Evolutionary conservation across 2,888 invertebrate genomes (phyloP).

Genomic region (Pyrgus malvae): DNA sequence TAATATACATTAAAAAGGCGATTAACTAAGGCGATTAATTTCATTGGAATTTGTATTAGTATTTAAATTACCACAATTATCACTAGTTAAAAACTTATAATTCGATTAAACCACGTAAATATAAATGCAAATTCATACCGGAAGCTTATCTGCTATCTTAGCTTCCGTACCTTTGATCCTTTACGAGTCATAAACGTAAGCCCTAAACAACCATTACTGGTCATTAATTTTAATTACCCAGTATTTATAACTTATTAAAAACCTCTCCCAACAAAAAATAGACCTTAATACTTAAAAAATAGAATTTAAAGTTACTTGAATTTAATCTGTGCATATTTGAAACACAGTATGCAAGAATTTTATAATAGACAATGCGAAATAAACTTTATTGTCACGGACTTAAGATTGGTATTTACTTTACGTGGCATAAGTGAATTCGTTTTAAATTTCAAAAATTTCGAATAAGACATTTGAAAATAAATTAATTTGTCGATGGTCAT

Average conservation of each 20-base stretch:
- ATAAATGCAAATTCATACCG: constrained; percentile 26
- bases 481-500: constrained; percentile 26
- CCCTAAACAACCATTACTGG: constrained; percentile 36
- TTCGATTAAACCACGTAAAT: constrained; percentile 11
- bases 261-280: neutral
- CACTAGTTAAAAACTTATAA: constrained; percentile 18
- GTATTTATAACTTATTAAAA: constrained; percentile 20
- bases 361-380: neutral
- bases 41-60: too few species aligned
- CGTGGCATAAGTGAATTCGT: constrained; percentile 3
- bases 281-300: constrained; percentile 14
- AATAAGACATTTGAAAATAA: constrained; percentile 35
- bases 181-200: constrained; percentile 32
- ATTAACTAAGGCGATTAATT: too few species aligned
- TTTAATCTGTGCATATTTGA: constrained; percentile 2
- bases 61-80: too few species aligned
- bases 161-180: constrained; percentile 37
- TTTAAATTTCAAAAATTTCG: constrained; percentile 27
- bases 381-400: neutral
- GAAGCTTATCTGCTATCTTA: constrained; percentile 28
- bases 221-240: constrained; percentile 38
- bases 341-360: constrained; percentile 13
- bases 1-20: too few species aligned
- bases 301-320: constrained; percentile 10
- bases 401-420: neutral